Evolutionary conservation across 2,113 vertebrate genomes (phyloP), one percentile per base, ranked within the genome.

Genomic region (Tetrao urogallus): DNA sequence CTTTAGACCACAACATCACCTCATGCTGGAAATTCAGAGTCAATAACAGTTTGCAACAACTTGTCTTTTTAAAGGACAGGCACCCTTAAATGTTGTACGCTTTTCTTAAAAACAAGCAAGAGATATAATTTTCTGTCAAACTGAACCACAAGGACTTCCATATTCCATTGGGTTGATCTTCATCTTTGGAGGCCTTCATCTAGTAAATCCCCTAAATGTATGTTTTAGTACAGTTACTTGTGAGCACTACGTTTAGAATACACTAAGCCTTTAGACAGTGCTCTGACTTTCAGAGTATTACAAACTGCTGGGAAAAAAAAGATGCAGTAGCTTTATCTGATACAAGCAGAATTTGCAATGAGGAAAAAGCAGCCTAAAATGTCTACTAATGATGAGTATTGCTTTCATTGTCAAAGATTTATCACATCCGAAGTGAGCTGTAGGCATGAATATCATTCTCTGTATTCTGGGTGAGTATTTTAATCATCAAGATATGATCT

Each of bases 401-500:
- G 12, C 20, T 69, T 94, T 80, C 63, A 50, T 57, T 82, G 47
- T 88, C 66, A 81, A 90, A 90, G 60, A 86, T 74, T 66, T 71
- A 86, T 84, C 36, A 81, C 32, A 60, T 7, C 3, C 20, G 67
- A 70, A 30, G 27, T 48, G 77, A 83, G 86, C 27, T 60, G 10
- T 24, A 66, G 42, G 7, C 74, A 82, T 72, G 71, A 89, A 82
- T 69, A 79, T 69, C 8, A 3, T 34, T 85, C 61, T 87, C 13
- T 65, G 1, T 79, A 88, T 89, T 82, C 34, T 43, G 64, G 13
- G 43, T 64, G 21, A 84, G 63, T 96, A 79, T 72, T 93, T 88
- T 79, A 91, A 88, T 85, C 47, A 75, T 45, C 32, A 69, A 75
- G 75, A 75, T 82, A 88, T n/a, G 30, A 88, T 94, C 57, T 85